Percentiles rank a stretch among this genome's conserved stretches.
These are phyloP conservation scores for Exocentrus adspersus DNA, from an alignment of 2,888 invertebrate genomes.

Conservation along the genomic window DNA sequence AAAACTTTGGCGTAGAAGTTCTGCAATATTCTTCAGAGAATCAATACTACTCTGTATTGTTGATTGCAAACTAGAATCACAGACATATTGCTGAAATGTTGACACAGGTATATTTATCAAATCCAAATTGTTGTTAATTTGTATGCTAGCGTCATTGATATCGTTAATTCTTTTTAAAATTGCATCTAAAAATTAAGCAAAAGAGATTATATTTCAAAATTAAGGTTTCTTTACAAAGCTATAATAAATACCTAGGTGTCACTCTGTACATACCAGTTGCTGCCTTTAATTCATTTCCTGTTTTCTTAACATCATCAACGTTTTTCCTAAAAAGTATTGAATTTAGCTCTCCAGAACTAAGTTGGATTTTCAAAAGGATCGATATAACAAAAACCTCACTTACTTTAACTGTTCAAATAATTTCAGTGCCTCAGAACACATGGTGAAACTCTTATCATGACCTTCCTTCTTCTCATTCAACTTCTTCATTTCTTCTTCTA, in stretches of 20 bases:
- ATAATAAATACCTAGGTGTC: too few relatives aligned
- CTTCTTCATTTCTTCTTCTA: neutral
- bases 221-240: neutral
- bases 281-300: slow-evolving; percentile 1
- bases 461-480: neutral
- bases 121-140: slow-evolving; percentile 1
- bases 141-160: neutral
- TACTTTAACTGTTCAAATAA: slow-evolving; percentile 5
- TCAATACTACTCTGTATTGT: slow-evolving; percentile 1
- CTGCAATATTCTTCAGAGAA: neutral
- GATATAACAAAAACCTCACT: too few relatives aligned
- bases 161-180: neutral
- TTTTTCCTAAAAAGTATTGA: slow-evolving; percentile 21
- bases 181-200: slow-evolving; percentile 1
- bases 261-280: slow-evolving; percentile 15
- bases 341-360: too few relatives aligned
- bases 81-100: neutral
- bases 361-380: too few relatives aligned
- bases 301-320: slow-evolving; percentile 10
- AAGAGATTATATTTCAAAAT: neutral
- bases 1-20: neutral
- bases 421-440: neutral
- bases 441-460: neutral
- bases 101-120: neutral
- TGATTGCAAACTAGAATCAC: neutral